Evolutionary conservation across 2,113 vertebrate genomes (phyloP).

Genomic region (Jaculus jaculus): DNA sequence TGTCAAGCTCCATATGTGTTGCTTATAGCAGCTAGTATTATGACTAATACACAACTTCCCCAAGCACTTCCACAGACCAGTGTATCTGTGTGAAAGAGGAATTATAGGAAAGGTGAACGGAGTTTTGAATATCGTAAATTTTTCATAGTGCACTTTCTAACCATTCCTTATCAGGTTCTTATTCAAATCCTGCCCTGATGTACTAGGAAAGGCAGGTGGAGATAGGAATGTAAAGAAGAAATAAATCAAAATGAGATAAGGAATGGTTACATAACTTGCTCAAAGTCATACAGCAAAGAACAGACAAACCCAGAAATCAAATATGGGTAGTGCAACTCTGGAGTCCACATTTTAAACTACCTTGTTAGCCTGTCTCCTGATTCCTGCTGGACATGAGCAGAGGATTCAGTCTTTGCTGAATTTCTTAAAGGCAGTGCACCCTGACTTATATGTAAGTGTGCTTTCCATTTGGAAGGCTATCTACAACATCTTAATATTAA

Average conservation of each 20-base stretch:
- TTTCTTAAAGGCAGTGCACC: not conserved
- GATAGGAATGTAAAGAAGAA: not conserved
- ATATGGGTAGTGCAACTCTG: not conserved
- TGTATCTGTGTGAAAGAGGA: not conserved
- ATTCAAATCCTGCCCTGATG: not conserved
- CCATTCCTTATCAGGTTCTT: not conserved
- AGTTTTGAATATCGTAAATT: not conserved
- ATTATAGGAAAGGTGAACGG: not conserved
- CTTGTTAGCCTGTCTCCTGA: not conserved
- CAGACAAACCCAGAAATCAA: constrained; percentile 1
- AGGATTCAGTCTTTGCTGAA: not conserved
- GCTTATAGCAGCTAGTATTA: not conserved
- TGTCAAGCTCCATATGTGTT: not conserved
- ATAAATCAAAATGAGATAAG: not conserved
- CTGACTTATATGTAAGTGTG: not conserved
- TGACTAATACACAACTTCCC: not conserved
- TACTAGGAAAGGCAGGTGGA: not conserved
- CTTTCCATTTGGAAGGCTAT: not conserved
- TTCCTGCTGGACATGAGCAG: not conserved
- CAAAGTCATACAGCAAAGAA: not conserved
- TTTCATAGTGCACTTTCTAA: not conserved
- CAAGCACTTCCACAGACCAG: not conserved
- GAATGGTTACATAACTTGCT: not conserved
- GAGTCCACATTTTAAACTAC: not conserved
- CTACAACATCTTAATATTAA: not conserved